Percentiles rank a stretch among this genome's conserved stretches.
Conservation (phyloP, 2,888 invertebrate genomes). For the Brachyptera putata region DNA sequence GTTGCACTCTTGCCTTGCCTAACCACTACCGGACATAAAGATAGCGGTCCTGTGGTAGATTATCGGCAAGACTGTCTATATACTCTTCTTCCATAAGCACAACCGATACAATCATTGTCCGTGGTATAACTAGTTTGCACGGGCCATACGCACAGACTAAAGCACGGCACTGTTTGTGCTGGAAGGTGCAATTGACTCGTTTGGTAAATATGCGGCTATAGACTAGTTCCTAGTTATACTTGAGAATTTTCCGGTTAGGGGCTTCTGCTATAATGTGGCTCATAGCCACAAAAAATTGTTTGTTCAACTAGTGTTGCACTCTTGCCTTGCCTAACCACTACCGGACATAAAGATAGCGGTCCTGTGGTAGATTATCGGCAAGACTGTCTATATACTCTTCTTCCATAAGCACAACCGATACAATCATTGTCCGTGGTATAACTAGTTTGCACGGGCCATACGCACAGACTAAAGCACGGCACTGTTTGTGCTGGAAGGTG, state of each 20-base stretch:
- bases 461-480: constrained; percentile 42
- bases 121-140: constrained; percentile 16
- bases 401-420: constrained; percentile 31
- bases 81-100: constrained; percentile 32
- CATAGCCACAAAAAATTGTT: no score
- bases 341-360: constrained; percentile 32
- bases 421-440: constrained; percentile 25
- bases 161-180: constrained; percentile 43
- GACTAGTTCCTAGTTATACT: no score
- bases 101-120: constrained; percentile 27
- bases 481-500: constrained; percentile 43
- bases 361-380: constrained; percentile 20
- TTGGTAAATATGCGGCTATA: no score
- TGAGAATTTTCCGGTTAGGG: no score
- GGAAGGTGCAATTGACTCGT: no score
- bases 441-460: constrained; percentile 10
- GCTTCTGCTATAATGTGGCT: no score
- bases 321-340: constrained; percentile 12
- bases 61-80: constrained; percentile 52
- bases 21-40: constrained; percentile 68
- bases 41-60: constrained; percentile 76
- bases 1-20: constrained; percentile 55
- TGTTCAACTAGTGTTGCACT: constrained; percentile 33
- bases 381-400: constrained; percentile 22
- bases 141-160: constrained; percentile 36